These are phyloP conservation scores for Cyprinus carpio DNA, from an alignment of 2,113 vertebrate species.

Conservation along the genomic window DNA sequence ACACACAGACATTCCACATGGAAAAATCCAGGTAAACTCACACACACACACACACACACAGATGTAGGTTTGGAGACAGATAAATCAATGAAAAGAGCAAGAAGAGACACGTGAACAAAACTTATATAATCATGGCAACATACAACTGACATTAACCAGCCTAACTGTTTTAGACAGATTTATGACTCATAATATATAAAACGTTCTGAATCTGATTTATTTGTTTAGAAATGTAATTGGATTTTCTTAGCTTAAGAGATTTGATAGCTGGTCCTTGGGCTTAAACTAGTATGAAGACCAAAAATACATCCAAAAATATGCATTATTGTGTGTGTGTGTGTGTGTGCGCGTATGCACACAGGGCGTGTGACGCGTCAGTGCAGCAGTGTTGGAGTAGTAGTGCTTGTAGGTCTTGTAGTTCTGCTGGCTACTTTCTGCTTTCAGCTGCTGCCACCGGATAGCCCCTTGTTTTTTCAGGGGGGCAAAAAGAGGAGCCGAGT, in stretches of 20 bases:
- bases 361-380: too few species aligned
- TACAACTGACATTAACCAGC: constrained; percentile 12
- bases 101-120: constrained; percentile 48
- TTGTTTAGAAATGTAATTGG: not conserved
- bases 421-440: too few species aligned
- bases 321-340: too few species aligned
- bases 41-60: constrained; percentile 16
- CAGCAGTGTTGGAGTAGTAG: too few species aligned
- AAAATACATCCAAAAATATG: too few species aligned
- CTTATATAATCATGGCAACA: constrained; percentile 20
- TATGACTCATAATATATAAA: constrained; percentile 4
- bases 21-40: not conserved
- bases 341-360: too few species aligned
- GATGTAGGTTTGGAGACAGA: constrained; percentile 31
- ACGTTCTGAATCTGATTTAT: not conserved
- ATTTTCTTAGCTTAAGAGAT: not conserved
- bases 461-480: too few species aligned
- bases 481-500: too few species aligned
- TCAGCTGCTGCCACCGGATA: too few species aligned
- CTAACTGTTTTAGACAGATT: constrained; percentile 15
- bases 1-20: not conserved
- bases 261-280: not conserved
- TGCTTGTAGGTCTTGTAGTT: too few species aligned
- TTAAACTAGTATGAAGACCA: not conserved
- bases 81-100: not conserved